Conservation (phyloP, 2,113 vertebrate species). For the Sula dactylatra region DNA sequence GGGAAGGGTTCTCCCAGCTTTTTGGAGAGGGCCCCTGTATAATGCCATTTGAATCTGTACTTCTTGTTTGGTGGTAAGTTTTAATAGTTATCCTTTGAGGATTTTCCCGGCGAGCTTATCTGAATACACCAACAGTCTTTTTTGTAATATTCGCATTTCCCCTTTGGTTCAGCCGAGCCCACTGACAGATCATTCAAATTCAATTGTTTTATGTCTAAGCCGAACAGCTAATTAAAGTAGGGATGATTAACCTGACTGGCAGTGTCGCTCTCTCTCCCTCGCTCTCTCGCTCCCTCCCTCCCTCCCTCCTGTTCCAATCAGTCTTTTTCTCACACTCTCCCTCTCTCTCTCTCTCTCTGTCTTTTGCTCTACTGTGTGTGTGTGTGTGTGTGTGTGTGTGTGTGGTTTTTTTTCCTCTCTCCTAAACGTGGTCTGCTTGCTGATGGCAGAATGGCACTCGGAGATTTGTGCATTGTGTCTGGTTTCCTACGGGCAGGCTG, state of each 20-base stretch:
- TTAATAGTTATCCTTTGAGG: constrained; percentile 82
- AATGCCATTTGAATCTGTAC: constrained; percentile 71
- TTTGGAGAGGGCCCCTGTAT: constrained; percentile 61
- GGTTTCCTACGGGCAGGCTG: constrained; percentile 98
- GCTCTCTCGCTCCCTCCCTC: constrained; percentile 70
- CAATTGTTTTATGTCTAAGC: constrained; percentile 90
- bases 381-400: background rate
- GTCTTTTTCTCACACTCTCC: constrained; percentile 75
- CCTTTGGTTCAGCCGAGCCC: constrained; percentile 84
- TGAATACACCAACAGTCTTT: constrained; percentile 83
- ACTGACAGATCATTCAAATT: constrained; percentile 90
- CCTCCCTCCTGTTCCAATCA: constrained; percentile 61
- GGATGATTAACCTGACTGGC: constrained; percentile 94
- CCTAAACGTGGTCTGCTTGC: constrained; percentile 86
- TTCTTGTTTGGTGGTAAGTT: constrained; percentile 83
- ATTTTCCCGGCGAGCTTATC: constrained; percentile 79
- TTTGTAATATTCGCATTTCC: constrained; percentile 84
- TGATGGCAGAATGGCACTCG: constrained; percentile 90
- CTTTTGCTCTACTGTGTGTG: constrained; percentile 58
- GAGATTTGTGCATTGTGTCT: constrained; percentile 99
- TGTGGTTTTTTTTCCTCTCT: constrained; percentile 66
- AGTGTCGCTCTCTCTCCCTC: constrained; percentile 77
- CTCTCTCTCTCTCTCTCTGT: constrained; percentile 65
- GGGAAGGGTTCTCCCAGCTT: constrained; percentile 48
- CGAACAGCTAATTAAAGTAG: constrained; percentile 93